Conservation (phyloP, 2,113 vertebrate species). For the Oryctolagus cuniculus region mOryCun1.1 NC_091434.1:163947501-163948000, state of each 20-base stretch:
- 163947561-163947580: no score
- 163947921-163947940: neutral
- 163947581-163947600: no score
- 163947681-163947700: constrained; percentile 26
- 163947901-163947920: neutral
- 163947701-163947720: neutral
- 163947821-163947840: neutral
- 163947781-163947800: neutral
- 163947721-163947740: constrained; percentile 42
- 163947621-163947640: no score
- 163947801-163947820: neutral
- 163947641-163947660: neutral
- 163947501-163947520: no score
- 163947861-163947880: constrained; percentile 1
- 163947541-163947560: no score
- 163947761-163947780: constrained; percentile 7
- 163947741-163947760: constrained; percentile 35
- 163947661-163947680: neutral
- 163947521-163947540: no score
- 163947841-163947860: neutral
- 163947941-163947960: no score
- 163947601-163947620: no score
- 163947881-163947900: neutral
- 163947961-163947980: no score
- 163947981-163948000: no score